Percentiles rank a stretch among this genome's conserved stretches.
Conservation (phyloP, 2,888 invertebrate species). For the Sinohyriopsis cumingii region DNA sequence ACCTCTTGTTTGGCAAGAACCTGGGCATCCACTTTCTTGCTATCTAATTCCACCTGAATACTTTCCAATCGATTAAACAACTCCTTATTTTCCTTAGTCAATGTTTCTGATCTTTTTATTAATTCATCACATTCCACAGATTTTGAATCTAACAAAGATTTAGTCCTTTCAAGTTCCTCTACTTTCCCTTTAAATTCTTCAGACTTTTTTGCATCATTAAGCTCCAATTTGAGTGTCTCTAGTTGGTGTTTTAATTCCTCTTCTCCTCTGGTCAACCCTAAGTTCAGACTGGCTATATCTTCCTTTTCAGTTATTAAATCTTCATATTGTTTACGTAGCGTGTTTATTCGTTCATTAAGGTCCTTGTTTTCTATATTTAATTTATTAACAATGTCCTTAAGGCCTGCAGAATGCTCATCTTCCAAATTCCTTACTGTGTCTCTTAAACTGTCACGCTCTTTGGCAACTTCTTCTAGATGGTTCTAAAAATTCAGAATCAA, state of each 20-base stretch:
- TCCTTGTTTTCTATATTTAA: conserved; percentile 51
- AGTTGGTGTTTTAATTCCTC: conserved; percentile 48
- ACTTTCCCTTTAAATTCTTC: conserved; percentile 36
- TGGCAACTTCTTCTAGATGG: conserved; percentile 42
- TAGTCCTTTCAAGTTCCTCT: conserved; percentile 33
- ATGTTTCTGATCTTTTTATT: conserved; percentile 38
- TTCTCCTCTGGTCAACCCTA: conserved; percentile 47
- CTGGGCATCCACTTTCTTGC: conserved; percentile 44
- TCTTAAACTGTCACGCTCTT: conserved; percentile 45
- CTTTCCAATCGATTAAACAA: conserved; percentile 48
- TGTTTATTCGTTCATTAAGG: conserved; percentile 38
- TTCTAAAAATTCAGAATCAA: conserved; percentile 25
- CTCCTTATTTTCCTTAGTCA: conserved; percentile 58
- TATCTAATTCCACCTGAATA: conserved; percentile 41
- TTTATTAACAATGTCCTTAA: conserved; percentile 54
- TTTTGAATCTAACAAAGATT: conserved; percentile 38
- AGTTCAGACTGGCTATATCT: conserved; percentile 51
- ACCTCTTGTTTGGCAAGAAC: conserved; percentile 60
- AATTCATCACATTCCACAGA: conserved; percentile 36
- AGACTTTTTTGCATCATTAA: conserved; percentile 37
- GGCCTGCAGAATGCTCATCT: conserved; percentile 35
- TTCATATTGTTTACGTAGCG: conserved; percentile 42
- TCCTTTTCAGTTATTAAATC: conserved; percentile 45
- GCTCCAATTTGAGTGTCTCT: conserved; percentile 41
- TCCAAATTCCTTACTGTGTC: conserved; percentile 39